Evolutionary conservation across 2,797 vertebrate species (phyloP).

Genomic region (Oryzias dopingdopingensis): DNA sequence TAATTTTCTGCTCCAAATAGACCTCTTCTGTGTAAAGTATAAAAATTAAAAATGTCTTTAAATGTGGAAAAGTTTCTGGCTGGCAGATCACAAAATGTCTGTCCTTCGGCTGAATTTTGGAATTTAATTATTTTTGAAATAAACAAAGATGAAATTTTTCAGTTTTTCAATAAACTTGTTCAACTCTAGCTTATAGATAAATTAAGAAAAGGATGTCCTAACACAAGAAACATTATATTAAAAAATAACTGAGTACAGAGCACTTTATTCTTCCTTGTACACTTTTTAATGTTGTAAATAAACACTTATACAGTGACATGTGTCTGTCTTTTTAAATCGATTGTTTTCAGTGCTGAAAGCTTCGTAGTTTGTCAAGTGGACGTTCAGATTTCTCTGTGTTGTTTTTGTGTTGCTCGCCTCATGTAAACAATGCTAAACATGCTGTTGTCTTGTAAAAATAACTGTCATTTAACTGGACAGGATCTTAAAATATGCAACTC

Average conservation of each 20-base stretch:
- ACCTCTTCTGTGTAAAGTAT: too few relatives aligned
- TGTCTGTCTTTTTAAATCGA: slow-evolving; percentile 14
- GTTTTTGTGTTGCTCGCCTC: neutral
- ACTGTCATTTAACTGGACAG: too few relatives aligned
- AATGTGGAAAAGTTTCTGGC: slow-evolving; percentile 1
- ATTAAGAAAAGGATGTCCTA: slow-evolving; percentile 8
- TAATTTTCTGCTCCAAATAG: too few relatives aligned
- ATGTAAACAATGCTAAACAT: neutral
- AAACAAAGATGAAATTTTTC: slow-evolving; percentile 41
- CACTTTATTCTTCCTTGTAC: slow-evolving; percentile 71
- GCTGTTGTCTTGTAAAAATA: neutral
- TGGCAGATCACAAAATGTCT: slow-evolving; percentile 11
- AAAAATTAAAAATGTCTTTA: too few relatives aligned
- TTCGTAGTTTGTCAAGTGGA: neutral
- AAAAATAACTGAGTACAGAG: slow-evolving; percentile 33
- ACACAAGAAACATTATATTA: slow-evolving; percentile 10
- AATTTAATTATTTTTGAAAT: slow-evolving; percentile 1
- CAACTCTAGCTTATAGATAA: slow-evolving; percentile 17
- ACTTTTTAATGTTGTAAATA: slow-evolving; percentile 67
- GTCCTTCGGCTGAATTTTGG: slow-evolving; percentile 1
- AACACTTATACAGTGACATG: slow-evolving; percentile 57
- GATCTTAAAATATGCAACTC: too few relatives aligned
- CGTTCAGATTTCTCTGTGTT: slow-evolving; percentile 61
- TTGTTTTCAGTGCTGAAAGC: neutral
- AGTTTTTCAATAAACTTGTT: slow-evolving; percentile 32